Evolutionary conservation across 2,888 invertebrate species (phyloP).

Genomic region (Agrochola lychnidis): DNA sequence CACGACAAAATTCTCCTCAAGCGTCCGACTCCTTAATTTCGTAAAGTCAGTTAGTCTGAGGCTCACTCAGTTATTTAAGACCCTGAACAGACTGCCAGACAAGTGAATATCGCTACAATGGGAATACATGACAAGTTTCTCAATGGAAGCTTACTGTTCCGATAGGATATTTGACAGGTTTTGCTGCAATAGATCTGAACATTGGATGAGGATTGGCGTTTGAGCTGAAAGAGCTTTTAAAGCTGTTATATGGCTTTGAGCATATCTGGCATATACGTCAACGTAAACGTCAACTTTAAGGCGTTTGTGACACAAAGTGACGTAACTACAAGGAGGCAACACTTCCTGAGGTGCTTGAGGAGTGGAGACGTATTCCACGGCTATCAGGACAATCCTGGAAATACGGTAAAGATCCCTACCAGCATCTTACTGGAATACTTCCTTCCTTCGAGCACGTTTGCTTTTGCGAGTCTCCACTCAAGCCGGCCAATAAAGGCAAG

Average conservation of each 20-base stretch:
- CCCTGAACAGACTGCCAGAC: slow-evolving; percentile 27
- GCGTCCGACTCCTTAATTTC: slow-evolving; percentile 11
- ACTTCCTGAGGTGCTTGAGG: no score
- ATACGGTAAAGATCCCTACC: no score
- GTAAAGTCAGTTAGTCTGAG: slow-evolving; percentile 13
- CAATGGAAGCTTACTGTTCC: slow-evolving; percentile 17
- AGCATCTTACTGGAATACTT: no score
- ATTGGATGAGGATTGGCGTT: slow-evolving; percentile 27
- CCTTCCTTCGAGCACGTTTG: no score
- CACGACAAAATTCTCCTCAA: slow-evolving; percentile 12
- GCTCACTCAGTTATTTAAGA: slow-evolving; percentile 52
- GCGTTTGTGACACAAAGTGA: no score
- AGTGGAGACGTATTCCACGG: no score
- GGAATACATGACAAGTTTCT: slow-evolving; percentile 50
- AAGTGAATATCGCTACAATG: slow-evolving; percentile 53
- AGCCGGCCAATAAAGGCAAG: no score
- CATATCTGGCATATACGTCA: no score
- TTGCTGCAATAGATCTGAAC: slow-evolving; percentile 19
- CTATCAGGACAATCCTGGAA: no score
- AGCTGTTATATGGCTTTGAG: not conserved
- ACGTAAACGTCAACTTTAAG: no score
- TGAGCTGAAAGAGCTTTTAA: not conserved
- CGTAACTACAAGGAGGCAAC: no score
- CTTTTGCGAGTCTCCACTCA: no score
- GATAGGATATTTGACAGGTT: not conserved